Evolutionary conservation across 2,888 invertebrate species (phyloP).

Genomic region (Catotricha subobsoleta): DNA sequence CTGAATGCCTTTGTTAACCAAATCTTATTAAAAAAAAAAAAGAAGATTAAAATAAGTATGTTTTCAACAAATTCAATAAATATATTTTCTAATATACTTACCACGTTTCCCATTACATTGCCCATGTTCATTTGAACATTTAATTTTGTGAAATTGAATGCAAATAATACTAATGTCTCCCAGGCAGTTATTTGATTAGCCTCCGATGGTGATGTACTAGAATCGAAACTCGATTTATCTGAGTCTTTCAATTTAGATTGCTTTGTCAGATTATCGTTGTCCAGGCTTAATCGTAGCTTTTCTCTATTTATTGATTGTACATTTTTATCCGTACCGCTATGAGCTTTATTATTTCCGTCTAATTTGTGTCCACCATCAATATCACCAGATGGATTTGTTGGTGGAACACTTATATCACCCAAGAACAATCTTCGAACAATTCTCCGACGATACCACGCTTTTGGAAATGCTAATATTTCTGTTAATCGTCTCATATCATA

Average conservation of each 20-base stretch:
- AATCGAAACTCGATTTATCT: slow-evolving; percentile 38
- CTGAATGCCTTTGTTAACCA: slow-evolving; percentile 88
- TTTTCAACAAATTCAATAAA: not conserved
- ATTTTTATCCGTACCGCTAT: slow-evolving; percentile 14
- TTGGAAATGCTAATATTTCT: slow-evolving; percentile 94
- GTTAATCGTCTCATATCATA: slow-evolving; percentile 95
- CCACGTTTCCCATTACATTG: slow-evolving; percentile 98
- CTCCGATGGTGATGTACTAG: slow-evolving; percentile 38
- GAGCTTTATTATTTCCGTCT: slow-evolving; percentile 14
- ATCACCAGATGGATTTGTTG: slow-evolving; percentile 4
- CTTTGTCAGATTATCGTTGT: slow-evolving; percentile 30
- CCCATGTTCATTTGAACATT: slow-evolving; percentile 99
- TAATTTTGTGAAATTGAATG: slow-evolving; percentile 86
- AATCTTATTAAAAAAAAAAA: slow-evolving; percentile 19
- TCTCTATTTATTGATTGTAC: slow-evolving; percentile 26
- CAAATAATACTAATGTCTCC: slow-evolving; percentile 92
- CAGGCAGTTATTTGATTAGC: slow-evolving; percentile 58
- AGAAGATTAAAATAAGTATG: slow-evolving; percentile 3
- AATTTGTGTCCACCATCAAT: slow-evolving; percentile 6
- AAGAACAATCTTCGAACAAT: slow-evolving; percentile 84
- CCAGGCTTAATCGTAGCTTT: slow-evolving; percentile 37
- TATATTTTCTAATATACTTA: slow-evolving; percentile 27
- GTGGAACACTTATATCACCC: slow-evolving; percentile 62
- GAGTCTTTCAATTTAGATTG: slow-evolving; percentile 29
- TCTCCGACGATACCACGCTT: slow-evolving; percentile 93